Evolutionary conservation across 2,797 vertebrate genomes (phyloP).

Genomic region (Aphelocoma californica): DNA sequence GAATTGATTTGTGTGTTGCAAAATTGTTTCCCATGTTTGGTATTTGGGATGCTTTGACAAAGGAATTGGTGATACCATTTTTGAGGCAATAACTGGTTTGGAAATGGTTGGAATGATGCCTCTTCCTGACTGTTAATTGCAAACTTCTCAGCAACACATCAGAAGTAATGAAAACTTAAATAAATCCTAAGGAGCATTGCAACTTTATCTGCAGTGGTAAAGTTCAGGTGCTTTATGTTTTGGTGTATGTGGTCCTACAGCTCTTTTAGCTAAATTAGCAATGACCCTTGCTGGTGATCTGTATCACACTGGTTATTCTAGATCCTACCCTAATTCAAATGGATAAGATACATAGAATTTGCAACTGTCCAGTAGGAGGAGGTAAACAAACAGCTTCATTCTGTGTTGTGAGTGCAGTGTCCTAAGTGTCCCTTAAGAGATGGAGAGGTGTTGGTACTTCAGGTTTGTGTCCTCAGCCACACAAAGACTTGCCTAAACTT

Average conservation of each 20-base stretch:
- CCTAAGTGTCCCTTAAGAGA: not conserved
- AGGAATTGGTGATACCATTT: rapidly evolving
- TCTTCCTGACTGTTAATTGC: not conserved
- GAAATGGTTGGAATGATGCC: not conserved
- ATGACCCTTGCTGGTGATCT: not conserved
- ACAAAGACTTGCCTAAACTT: not conserved
- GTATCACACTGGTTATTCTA: not conserved
- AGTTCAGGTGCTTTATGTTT: not conserved
- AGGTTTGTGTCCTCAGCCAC: not conserved
- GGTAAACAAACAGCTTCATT: not conserved
- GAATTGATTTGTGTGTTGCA: not conserved
- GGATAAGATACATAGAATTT: not conserved
- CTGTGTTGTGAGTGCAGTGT: not conserved
- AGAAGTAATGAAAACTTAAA: not conserved
- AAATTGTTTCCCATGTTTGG: not conserved
- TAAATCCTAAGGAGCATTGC: not conserved
- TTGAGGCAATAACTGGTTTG: not conserved
- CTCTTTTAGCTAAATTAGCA: not conserved
- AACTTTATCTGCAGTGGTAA: not conserved
- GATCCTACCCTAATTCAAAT: not conserved
- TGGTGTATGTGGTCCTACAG: not conserved
- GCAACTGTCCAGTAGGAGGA: not conserved
- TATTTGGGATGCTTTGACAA: not conserved
- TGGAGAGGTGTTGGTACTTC: not conserved
- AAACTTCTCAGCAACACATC: not conserved